A percentile compares a stretch with the other conserved stretches of the same genome.
phyloP scores from a whole-genome alignment of 30 jellyfish, hydroid and myxozoan species.

The Mastigias papua region DNA sequence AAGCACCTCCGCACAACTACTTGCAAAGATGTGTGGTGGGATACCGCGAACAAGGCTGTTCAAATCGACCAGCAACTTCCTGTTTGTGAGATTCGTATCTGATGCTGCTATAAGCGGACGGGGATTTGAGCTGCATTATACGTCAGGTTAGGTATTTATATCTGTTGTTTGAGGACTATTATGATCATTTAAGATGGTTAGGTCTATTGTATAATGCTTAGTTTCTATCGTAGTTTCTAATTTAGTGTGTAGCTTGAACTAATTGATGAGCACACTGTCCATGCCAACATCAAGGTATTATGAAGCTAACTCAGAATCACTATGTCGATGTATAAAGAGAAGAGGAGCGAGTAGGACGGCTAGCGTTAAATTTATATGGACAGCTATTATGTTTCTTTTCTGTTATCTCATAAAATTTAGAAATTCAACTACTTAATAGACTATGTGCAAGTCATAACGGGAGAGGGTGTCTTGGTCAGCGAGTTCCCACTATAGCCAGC shows the following conservation, averaged over 20 bases:
- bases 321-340: not conserved
- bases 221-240: too few species aligned
- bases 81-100: constrained; percentile 23
- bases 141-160: constrained; percentile 22
- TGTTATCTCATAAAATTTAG: not conserved
- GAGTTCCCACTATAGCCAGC: too few species aligned
- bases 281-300: not conserved
- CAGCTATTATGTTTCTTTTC: too few species aligned
- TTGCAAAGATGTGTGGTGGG: not conserved
- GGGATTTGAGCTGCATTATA: not conserved
- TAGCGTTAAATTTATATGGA: too few species aligned
- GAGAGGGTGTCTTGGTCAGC: too few species aligned
- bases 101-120: not conserved
- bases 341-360: too few species aligned
- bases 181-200: not conserved
- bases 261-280: not conserved
- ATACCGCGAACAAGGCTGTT: not conserved
- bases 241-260: not conserved
- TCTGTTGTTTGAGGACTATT: not conserved
- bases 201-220: too few species aligned
- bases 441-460: not conserved
- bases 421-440: not conserved
- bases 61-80: constrained; percentile 41
- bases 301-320: not conserved
- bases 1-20: constrained; percentile 5